phyloP scores from a whole-genome alignment of 2,888 invertebrate species.

The Volucella inflata region DNA sequence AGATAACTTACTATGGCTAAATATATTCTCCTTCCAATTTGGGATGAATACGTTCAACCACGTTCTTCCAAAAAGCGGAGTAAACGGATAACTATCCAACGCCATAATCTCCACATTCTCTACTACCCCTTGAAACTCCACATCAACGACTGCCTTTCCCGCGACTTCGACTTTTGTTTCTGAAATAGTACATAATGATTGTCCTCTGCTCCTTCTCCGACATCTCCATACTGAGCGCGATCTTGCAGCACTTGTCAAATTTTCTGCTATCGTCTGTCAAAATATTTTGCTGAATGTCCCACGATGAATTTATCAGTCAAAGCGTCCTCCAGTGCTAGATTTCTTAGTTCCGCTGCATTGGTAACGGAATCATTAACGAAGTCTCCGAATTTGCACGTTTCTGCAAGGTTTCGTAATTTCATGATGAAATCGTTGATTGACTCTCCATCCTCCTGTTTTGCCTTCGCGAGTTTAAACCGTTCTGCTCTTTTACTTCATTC shows the following conservation, averaged over 20 bases:
- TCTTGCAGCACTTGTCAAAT: no score
- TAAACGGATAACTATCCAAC: constrained; percentile 14
- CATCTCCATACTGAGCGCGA: constrained; percentile 41
- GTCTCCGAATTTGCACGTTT: no score
- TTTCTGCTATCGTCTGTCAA: no score
- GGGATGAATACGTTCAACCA: no score
- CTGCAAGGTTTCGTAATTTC: no score
- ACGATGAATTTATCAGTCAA: no score
- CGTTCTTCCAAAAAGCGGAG: constrained; percentile 42
- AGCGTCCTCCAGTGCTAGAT: no score
- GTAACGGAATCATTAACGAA: no score
- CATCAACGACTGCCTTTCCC: not conserved
- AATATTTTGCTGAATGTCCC: no score
- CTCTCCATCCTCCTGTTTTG: constrained; percentile 47
- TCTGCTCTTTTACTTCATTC: constrained; percentile 36
- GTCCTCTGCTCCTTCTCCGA: constrained; percentile 27
- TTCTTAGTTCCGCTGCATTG: no score
- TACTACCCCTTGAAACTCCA: constrained; percentile 5
- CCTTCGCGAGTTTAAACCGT: constrained; percentile 40
- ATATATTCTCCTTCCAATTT: constrained; percentile 13
- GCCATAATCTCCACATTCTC: not conserved
- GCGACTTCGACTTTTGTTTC: not conserved
- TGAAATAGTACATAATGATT: constrained; percentile 15
- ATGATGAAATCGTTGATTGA: constrained; percentile 37
- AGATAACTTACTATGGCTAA: no score